These are phyloP conservation scores for Barbus barbus DNA, from an alignment of 2,113 vertebrate species.

Conservation along the genomic window DNA sequence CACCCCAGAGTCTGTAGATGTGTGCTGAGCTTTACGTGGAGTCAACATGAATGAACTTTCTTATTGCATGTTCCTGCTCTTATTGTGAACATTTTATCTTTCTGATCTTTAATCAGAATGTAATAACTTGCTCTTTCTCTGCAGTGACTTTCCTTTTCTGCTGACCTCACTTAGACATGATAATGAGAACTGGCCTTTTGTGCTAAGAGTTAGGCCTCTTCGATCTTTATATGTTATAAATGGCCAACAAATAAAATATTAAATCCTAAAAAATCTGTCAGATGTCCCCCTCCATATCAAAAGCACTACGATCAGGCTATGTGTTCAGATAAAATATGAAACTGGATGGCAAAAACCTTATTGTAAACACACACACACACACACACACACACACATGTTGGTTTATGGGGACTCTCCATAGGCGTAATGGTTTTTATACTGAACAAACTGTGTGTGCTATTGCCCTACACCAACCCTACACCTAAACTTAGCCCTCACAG, in stretches of 20 bases:
- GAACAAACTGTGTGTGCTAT: too few relatives aligned
- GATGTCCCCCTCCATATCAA: not conserved
- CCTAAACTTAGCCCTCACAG: too few relatives aligned
- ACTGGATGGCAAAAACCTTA: too few relatives aligned
- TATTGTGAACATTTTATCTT: not conserved
- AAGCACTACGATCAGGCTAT: not conserved
- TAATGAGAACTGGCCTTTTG: not conserved
- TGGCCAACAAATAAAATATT: not conserved
- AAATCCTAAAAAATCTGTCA: not conserved
- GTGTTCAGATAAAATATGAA: not conserved
- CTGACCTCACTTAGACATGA: not conserved
- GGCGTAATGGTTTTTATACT: too few relatives aligned
- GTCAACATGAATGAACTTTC: not conserved
- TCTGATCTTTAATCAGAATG: constrained; percentile 5
- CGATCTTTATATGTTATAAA: not conserved
- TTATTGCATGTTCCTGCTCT: not conserved
- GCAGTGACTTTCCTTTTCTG: not conserved
- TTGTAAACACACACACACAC: too few relatives aligned
- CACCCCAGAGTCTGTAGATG: too few relatives aligned
- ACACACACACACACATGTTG: too few relatives aligned
- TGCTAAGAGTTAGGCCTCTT: not conserved
- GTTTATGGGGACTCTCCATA: too few relatives aligned
- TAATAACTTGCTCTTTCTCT: not conserved
- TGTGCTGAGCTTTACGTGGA: not conserved
- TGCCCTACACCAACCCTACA: too few relatives aligned